Conservation (phyloP, 2,888 invertebrate species). For the Acronicta psi region DNA sequence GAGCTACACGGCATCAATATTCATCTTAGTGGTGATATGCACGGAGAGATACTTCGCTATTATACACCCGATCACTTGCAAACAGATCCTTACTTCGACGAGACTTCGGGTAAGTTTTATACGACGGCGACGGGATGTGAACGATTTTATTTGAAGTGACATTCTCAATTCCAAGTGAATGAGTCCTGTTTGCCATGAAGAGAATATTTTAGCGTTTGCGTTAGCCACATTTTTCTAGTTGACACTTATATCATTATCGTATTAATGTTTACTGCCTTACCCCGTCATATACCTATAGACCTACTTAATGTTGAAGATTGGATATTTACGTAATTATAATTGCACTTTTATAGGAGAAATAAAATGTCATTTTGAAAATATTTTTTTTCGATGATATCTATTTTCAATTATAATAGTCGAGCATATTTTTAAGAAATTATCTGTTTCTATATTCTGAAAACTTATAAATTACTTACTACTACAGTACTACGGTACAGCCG, state of each 20-base stretch:
- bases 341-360: too few species aligned
- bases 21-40: conserved; percentile 96
- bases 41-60: conserved; percentile 96
- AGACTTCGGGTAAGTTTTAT: conserved; percentile 91
- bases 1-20: conserved; percentile 96
- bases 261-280: conserved; percentile 1
- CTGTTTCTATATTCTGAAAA: too few species aligned
- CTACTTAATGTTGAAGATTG: too few species aligned
- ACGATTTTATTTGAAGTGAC: conserved; percentile 36
- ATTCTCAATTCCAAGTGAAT: conserved; percentile 18
- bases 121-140: conserved; percentile 18
- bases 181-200: conserved; percentile 21
- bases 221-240: conserved; percentile 23
- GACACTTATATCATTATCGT: conserved; percentile 11
- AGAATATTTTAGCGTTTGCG: conserved; percentile 15
- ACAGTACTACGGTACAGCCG: too few species aligned
- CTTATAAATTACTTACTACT: too few species aligned
- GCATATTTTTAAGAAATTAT: too few species aligned
- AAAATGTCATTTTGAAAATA: too few species aligned
- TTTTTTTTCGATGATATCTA: too few species aligned
- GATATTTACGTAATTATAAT: too few species aligned
- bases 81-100: conserved; percentile 93
- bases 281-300: too few species aligned
- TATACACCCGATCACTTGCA: conserved; percentile 95
- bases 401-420: too few species aligned